Evolutionary conservation across 2,113 vertebrate species (phyloP), one percentile per base, ranked within the genome.

Genomic region (Mohoua ochrocephala): DNA sequence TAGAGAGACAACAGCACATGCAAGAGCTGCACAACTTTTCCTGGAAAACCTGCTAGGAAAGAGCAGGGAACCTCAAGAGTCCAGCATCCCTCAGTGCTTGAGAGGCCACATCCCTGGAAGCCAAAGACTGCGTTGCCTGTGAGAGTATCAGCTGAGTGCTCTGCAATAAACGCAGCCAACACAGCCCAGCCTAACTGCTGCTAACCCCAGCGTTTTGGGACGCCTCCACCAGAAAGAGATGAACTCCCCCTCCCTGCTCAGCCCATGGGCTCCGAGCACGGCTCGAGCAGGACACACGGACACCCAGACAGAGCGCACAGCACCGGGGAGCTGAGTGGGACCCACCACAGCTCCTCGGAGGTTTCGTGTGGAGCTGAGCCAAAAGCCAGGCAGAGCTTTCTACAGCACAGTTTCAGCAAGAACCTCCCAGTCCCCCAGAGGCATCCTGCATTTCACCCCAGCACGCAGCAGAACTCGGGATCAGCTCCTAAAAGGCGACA

Each of bases 241-340:
- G 27, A 79, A 93, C 24, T 16, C 5, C 14, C 17, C 41, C 11
- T 17, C 49, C 53, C 50, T 50, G 18, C 41, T 57, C 42, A 47
- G 54, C 26, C 12, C 47, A 7, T 2, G 26, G 47, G 47, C 63
- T 65, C 41, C 3, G 9, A 81, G 56, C 74, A 79, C 61, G 63
- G 63, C 63, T 33, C 3, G 0, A 82, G 57, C 41, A 73, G 39
- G 37, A 70, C 28, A 53, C 76, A 60, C 9, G 3, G 50, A 41
- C 8, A 41, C 15, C 21, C 19, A 50, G 13, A 8, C 37, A 60
- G 42, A 41, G 39, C 42, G 59, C 35, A 39, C 47, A 68, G 5
- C 56, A 19, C 60, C 0, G 0, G 6, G 39, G 9, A 63, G 59
- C 56, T n/a, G 23, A 33, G 2, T 1, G 10, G 56, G 35, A 73